Evolutionary conservation across 2,797 vertebrate species (phyloP).

Genomic region (Mionectes olivaceus): DNA sequence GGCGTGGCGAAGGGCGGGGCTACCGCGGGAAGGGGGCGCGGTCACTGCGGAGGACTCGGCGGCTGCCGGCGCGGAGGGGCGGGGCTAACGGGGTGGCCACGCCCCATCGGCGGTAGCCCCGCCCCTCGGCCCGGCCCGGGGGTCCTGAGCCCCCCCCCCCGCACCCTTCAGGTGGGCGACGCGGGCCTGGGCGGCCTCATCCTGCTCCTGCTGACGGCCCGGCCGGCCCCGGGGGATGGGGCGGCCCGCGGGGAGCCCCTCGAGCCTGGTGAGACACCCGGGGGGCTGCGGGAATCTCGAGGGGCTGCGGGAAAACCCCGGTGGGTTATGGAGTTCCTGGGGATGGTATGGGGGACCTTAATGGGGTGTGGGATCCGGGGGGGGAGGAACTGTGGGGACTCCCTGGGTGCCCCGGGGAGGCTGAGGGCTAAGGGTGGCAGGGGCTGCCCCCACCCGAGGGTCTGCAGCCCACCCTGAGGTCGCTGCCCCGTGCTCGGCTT

Average conservation of each 20-base stretch:
- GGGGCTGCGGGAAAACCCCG: too few species aligned
- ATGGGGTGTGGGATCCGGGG: neutral
- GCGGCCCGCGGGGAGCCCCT: neutral
- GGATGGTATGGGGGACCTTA: neutral
- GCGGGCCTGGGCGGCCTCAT: neutral
- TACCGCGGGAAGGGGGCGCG: neutral
- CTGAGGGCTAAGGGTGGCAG: neutral
- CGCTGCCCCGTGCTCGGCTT: accelerated
- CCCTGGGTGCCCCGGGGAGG: neutral
- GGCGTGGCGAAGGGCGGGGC: too few species aligned
- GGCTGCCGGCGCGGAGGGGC: accelerated
- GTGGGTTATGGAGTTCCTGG: too few species aligned
- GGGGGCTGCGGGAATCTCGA: neutral
- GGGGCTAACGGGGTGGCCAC: neutral
- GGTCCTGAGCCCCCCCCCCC: neutral
- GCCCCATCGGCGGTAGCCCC: accelerated
- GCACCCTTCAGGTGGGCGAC: neutral
- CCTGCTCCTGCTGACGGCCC: neutral
- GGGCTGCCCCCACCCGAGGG: too few species aligned
- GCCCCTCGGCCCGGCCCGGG: accelerated
- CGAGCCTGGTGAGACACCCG: neutral
- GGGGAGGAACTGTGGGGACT: neutral
- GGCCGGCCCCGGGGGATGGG: neutral
- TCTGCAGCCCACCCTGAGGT: too few species aligned
- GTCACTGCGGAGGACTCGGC: accelerated